Conservation (phyloP, 2,797 vertebrate species). For the Calcarius lapponicus region DNA sequence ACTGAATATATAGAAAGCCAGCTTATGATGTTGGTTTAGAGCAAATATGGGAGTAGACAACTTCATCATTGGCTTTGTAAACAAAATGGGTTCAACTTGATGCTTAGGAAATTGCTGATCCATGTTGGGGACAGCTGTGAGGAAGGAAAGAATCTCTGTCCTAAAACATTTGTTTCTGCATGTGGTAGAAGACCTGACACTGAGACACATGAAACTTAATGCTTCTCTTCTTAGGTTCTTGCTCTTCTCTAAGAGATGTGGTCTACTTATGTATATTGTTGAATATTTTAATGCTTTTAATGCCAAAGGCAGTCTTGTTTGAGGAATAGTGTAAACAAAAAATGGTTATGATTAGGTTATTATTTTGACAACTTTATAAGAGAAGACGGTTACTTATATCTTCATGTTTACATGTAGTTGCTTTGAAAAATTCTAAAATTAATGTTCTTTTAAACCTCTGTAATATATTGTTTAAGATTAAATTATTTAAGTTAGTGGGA, state of each 20-base stretch:
- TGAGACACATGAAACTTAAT: background rate
- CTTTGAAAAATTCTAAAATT: constrained; percentile 7
- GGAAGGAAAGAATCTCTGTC: background rate
- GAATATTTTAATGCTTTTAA: background rate
- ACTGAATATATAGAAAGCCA: background rate
- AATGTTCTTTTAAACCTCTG: background rate
- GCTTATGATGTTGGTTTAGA: background rate
- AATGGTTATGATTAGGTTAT: background rate
- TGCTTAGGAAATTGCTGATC: background rate
- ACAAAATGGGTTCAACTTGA: background rate
- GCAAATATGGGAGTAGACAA: background rate
- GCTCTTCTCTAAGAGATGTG: background rate
- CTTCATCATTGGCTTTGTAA: background rate
- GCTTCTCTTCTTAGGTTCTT: background rate
- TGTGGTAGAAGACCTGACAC: background rate
- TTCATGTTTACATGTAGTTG: background rate
- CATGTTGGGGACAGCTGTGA: background rate
- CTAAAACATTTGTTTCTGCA: background rate
- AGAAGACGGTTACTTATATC: background rate
- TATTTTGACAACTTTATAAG: background rate
- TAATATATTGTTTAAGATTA: background rate
- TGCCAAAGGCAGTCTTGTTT: background rate
- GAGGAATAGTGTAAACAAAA: background rate
- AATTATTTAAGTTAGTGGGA: background rate
- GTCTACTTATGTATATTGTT: background rate